phyloP scores from a whole-genome alignment of 2,888 invertebrate genomes.

The Lithophane leautieri region DNA sequence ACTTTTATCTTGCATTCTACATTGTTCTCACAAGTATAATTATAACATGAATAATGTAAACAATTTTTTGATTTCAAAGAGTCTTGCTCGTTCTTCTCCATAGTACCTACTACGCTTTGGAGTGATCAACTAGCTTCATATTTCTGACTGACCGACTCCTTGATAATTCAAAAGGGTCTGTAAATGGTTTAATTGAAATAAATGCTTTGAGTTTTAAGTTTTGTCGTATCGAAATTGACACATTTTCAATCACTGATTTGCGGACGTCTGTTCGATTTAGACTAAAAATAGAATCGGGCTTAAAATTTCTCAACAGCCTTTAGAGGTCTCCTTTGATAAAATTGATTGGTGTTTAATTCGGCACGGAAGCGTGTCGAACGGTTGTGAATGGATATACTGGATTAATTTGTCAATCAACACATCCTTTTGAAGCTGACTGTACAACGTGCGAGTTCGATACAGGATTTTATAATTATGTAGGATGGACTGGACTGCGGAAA shows the following conservation, averaged over 20 bases:
- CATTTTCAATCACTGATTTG: neutral
- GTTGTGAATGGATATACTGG: neutral
- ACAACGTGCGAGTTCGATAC: neutral
- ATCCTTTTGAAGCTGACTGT: neutral
- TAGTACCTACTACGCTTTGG: too few relatives aligned
- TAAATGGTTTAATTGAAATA: too few relatives aligned
- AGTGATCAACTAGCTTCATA: too few relatives aligned
- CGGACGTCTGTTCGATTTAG: neutral
- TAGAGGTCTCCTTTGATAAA: neutral
- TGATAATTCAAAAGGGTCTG: too few relatives aligned
- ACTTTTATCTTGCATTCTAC: too few relatives aligned
- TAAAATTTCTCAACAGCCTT: neutral
- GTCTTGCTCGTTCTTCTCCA: too few relatives aligned
- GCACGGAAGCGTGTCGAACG: neutral
- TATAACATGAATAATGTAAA: too few relatives aligned
- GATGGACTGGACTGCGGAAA: neutral
- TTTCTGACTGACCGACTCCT: too few relatives aligned
- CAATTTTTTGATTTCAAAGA: too few relatives aligned
- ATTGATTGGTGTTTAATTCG: neutral
- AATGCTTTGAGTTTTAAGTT: too few relatives aligned
- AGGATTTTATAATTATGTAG: neutral
- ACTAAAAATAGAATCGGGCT: neutral
- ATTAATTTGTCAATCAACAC: neutral
- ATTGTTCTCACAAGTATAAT: too few relatives aligned
- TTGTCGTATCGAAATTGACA: neutral